Evolutionary conservation across 2,113 vertebrate species (phyloP).

Genomic region (Chauna torquata): DNA sequence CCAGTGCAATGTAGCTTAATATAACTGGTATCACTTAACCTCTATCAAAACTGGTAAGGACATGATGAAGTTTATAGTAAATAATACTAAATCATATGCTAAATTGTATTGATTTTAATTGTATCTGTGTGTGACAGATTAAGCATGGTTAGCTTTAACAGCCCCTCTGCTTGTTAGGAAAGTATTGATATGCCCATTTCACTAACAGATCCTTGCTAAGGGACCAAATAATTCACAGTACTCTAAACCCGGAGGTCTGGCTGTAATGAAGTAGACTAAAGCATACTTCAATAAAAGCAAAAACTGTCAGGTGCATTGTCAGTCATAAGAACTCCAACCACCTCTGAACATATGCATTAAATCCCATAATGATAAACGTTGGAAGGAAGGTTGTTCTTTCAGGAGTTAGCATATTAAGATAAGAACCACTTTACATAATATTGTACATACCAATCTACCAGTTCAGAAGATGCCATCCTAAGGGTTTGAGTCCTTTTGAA

Average conservation of each 20-base stretch:
- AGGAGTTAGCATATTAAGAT: not conserved
- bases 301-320: not conserved
- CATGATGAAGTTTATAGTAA: not conserved
- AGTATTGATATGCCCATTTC: not conserved
- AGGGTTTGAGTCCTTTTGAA: not conserved
- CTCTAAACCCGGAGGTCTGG: not conserved
- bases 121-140: not conserved
- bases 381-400: not conserved
- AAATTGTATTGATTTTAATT: not conserved
- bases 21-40: not conserved
- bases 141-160: not conserved
- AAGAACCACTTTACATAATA: not conserved
- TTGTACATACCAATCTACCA: not conserved
- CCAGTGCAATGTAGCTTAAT: not conserved
- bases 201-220: not conserved
- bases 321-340: not conserved
- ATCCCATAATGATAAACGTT: accelerated
- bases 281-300: not conserved
- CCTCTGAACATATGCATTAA: not conserved
- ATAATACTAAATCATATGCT: not conserved
- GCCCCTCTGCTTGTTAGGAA: not conserved
- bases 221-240: not conserved
- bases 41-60: not conserved
- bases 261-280: not conserved
- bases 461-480: not conserved